Conservation (phyloP, 2,113 vertebrate genomes). For the Gulo gulo region DNA sequence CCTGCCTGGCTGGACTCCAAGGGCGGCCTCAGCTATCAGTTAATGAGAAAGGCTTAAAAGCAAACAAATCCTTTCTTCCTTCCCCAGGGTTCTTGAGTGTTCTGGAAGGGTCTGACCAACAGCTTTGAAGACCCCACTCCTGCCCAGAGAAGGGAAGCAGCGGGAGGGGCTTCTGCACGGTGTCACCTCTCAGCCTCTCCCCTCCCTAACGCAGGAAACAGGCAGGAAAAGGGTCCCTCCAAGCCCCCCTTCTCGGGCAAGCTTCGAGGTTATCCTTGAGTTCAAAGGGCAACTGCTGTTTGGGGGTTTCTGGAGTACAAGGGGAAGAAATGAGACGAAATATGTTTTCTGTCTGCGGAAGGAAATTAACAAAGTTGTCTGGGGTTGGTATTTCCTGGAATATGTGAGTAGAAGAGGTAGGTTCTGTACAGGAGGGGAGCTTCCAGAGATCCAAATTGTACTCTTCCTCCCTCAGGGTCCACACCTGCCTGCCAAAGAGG, state of each 20-base stretch:
- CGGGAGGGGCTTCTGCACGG: fast-evolving
- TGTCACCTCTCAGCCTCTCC: background rate
- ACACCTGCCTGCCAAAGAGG: background rate
- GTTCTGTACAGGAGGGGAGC: background rate
- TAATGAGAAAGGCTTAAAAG: constrained; percentile 1
- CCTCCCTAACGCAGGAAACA: background rate
- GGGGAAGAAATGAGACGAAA: background rate
- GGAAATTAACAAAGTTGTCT: background rate
- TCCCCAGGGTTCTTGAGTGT: background rate
- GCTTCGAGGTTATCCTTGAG: background rate
- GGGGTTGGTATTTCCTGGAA: background rate
- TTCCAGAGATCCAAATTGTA: fast-evolving
- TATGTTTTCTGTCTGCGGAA: background rate
- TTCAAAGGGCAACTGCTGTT: background rate
- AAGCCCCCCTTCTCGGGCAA: background rate
- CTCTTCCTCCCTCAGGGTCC: too few species aligned
- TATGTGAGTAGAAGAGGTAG: background rate
- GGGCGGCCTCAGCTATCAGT: background rate
- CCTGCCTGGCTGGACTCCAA: background rate
- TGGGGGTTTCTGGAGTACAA: background rate
- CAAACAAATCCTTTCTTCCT: background rate
- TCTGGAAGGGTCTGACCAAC: background rate
- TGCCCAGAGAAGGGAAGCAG: background rate
- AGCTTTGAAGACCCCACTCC: background rate
- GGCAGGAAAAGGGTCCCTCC: too few species aligned